Evolutionary conservation across 2,797 vertebrate genomes (phyloP), one percentile per base, ranked within the genome.

Genomic region (Microtus californicus): DNA sequence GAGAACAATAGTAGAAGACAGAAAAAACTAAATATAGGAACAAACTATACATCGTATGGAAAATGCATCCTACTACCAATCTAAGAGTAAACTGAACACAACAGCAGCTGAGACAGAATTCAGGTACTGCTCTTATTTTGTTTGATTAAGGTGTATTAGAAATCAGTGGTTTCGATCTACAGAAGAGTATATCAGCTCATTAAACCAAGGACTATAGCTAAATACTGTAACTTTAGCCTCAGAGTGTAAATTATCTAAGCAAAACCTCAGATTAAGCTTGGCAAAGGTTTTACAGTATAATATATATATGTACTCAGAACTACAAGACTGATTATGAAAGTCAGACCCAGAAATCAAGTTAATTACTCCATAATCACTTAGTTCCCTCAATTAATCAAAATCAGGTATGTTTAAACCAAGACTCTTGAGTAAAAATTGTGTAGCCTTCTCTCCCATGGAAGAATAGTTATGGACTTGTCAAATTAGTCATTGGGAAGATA

Each of bases 341-440:
- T 25, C 43, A 63, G 63, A 79, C 13, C 34, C 15, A 93, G 43
- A 6, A 92, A 89, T 83, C 88, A 91, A 86, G 23, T 73, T 93
- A 95, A 91, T 95, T 91, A 79, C 25, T 87, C 29, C n/a, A 92
- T n/a, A 85, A 51, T 93, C 78, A 93, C 51, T 83, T 40, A 93
- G 48, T 40, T 21, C 48, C 34, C 43, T n/a, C 92, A 92, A 93
- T 92, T 89, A 95, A 87, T 96, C 77, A 93, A 89, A 95, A 48
- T 79, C 54, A 81, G 34, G 13, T 61, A 74, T 87, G 23, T 45
- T 37, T 23, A 43, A 90, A 87, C 45, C 54, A 74, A 93, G 23
- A 93, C 87, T 86, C 56, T 65, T 74, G 40, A 81, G 76, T 56
- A 85, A 94, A 78, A 95, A 89, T 43, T 63, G 61, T 89, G 76